Conservation (phyloP, 2,888 invertebrate genomes). For the Drosophila meridionalis region DNA sequence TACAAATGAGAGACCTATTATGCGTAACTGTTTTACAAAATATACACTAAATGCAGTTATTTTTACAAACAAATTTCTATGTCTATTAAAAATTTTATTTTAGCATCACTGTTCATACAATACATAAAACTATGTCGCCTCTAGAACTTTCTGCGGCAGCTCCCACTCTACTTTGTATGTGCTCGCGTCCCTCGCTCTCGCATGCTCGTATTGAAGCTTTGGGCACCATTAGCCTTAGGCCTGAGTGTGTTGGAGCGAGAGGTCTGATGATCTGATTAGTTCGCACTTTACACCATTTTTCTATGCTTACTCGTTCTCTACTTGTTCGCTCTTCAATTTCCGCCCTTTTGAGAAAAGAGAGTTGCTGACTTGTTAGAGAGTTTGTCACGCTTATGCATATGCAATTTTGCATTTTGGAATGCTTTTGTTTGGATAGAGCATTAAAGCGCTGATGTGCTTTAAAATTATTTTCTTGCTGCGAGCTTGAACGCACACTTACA, state of each 20-base stretch:
- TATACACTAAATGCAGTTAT: slow-evolving; percentile 43
- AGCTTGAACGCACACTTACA: background rate
- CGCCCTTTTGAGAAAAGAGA: background rate
- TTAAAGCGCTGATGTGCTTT: background rate
- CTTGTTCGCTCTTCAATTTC: background rate
- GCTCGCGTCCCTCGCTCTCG: background rate
- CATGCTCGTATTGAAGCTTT: no score
- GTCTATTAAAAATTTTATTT: background rate
- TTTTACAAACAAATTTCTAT: slow-evolving; percentile 33
- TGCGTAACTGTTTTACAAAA: slow-evolving; percentile 33
- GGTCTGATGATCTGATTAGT: background rate
- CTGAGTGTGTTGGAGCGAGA: background rate
- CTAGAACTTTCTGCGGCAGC: slow-evolving; percentile 1
- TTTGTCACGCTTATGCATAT: background rate
- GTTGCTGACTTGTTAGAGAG: background rate
- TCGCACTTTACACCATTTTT: background rate
- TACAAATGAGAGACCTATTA: slow-evolving; percentile 19
- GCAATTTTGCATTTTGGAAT: background rate
- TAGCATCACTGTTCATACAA: background rate
- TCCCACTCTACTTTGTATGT: background rate
- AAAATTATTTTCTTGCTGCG: background rate
- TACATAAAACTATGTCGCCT: background rate
- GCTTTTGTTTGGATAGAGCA: background rate
- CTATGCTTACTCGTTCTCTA: background rate
- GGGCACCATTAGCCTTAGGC: background rate